Percentiles rank a stretch among this genome's conserved stretches.
These are phyloP conservation scores for Anoplolepis gracilipes DNA, from an alignment of 1,140 invertebrate genomes.

Conservation along the genomic window DNA sequence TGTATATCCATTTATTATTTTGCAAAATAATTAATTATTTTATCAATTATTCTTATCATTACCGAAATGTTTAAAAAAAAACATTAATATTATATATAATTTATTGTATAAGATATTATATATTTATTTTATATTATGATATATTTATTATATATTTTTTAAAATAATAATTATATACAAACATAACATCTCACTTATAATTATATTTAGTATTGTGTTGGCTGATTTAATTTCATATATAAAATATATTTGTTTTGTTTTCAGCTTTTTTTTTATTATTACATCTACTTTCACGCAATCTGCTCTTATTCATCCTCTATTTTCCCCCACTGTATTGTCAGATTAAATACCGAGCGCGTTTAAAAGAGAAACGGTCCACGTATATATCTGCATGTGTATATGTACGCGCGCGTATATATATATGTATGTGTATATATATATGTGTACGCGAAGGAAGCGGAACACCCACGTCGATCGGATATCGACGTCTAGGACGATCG, in stretches of 20 bases:
- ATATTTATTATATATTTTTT: no score
- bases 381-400: neutral
- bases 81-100: neutral
- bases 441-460: conserved; percentile 30
- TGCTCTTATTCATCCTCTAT: conserved; percentile 1
- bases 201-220: neutral
- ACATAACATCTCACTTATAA: no score
- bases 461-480: conserved; percentile 78
- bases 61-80: no score
- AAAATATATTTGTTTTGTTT: no score
- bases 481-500: conserved; percentile 64
- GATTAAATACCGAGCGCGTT: conserved; percentile 44
- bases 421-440: no score
- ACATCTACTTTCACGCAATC: conserved; percentile 1
- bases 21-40: neutral
- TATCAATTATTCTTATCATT: no score
- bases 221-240: no score
- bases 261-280: neutral
- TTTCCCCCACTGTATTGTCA: conserved; percentile 3
- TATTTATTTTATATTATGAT: no score
- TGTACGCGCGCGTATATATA: neutral
- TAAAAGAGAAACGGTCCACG: conserved; percentile 20
- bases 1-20: neutral
- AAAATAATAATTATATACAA: no score
- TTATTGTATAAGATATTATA: no score